Base-by-base conservation (phyloP, 2,888 invertebrate genomes). In the Tetanocera ferruginea region DNA sequence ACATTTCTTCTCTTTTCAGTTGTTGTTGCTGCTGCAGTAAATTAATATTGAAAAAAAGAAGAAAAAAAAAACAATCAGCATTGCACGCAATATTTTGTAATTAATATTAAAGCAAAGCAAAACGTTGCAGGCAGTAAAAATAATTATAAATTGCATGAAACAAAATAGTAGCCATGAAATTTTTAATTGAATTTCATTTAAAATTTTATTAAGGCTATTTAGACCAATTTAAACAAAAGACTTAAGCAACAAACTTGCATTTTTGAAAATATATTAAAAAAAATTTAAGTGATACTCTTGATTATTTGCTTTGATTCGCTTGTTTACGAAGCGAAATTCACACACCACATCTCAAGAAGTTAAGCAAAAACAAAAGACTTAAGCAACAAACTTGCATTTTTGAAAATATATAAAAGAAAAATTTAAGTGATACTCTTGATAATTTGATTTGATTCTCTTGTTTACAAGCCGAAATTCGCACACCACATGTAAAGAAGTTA, bases 51-150 rank as follows among this genome's bases (percentile, higher is more conserved):
- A n/a, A 25, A 70, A 70, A 52, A 6, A 51, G 28, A 70, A 70
- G 28, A 6, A 51, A 55, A 71, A 11, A 52, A 31, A 31, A 28
- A 17, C 6, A 2, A 19, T 55, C 6, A 17, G 11, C 31, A 55
- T 66, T 52, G 75, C 75, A 75, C 52, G 51, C 25, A 64, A 64
- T 31, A 64, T 74, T 74, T 51, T 64, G 74, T 51, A 64, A 74
- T 51, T 25, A 34, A n/a, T 43, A 23, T 19, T 17, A 4, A 52
- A 34, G 25, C 25, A 19, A 3, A n/a, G 14, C 52, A 52, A 52
- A n/a, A n/a, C 52, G n/a, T 52, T 52, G 8, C 52, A n/a, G 52
- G 8, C 52, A 25, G 25, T 60, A 23, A 60, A 60, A 60, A 6
- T 19, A n/a, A 14, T 25, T 60, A 23, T 9, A 19, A 9, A 52